Evolutionary conservation across 1,140 invertebrate species (phyloP).

Genomic region (Spodoptera frugiperda): DNA sequence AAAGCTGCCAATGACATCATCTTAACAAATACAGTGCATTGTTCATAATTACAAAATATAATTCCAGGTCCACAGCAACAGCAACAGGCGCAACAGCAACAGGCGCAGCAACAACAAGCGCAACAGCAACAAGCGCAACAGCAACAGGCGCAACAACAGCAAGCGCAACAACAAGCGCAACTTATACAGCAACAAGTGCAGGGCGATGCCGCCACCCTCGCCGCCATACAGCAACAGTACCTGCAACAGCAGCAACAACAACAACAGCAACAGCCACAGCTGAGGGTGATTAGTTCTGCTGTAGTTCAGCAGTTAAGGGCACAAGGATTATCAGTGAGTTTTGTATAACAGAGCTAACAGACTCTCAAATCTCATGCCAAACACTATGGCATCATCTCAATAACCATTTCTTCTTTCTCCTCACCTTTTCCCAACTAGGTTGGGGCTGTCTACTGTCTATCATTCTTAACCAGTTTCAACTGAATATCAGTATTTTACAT

Average conservation of each 20-base stretch:
- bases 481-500: too few species aligned
- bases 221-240: conserved; percentile 83
- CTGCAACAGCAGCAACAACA: conserved; percentile 86
- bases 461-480: too few species aligned
- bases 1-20: too few species aligned
- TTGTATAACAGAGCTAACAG: background rate
- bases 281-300: conserved; percentile 84
- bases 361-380: too few species aligned
- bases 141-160: conserved; percentile 63
- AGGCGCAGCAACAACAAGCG: conserved; percentile 55
- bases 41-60: too few species aligned
- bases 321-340: conserved; percentile 82
- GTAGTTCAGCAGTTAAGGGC: conserved; percentile 84
- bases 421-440: too few species aligned
- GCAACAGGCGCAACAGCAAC: conserved; percentile 72
- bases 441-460: too few species aligned
- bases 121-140: conserved; percentile 59
- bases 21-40: too few species aligned
- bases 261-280: conserved; percentile 86
- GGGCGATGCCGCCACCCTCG: conserved; percentile 74
- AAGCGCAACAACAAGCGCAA: conserved; percentile 66
- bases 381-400: too few species aligned
- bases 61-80: conserved; percentile 75
- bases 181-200: conserved; percentile 76
- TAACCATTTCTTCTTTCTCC: too few species aligned